Evolutionary conservation across 2,113 vertebrate genomes (phyloP), one percentile per base, ranked within the genome.

Genomic region (Gobiocypris rarus): DNA sequence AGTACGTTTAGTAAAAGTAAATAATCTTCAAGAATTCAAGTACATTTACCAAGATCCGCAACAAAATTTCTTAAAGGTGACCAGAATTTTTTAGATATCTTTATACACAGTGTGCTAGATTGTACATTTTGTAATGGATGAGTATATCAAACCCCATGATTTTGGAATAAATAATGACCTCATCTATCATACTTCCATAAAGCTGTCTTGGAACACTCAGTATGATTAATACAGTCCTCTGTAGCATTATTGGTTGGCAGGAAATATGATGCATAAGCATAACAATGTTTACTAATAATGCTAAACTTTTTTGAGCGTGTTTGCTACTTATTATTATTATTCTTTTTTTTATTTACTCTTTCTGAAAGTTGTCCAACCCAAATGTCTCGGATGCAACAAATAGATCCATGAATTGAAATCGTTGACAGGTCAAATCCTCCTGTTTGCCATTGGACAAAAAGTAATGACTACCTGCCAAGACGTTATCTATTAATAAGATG

Each of bases 381-480:
- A 81, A 65, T 61, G 26, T 75, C 58, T 56, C n/a, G 8, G 2
- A 31, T 17, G 17, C 26, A 26, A 22, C 77, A 81, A 52, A 54
- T 74, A 19, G 61, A 26, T 76, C 71, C 43, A 8, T 67, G 74
- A 56, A 69, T 76, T 85, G 59, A 14, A 56, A 67, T 85, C 70
- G 0, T 43, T 13, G 50, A 43, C 13, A 24, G 56, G 28, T 65
- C 22, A 56, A 75, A 59, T 85, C 59, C 65, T 58, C 38, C 2
- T 22, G 56, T 69, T 80, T 48, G 28, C 74, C 48, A 24, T 76
- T 56, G 14, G 38, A 24, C 38, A 61, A 63, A 61, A 63, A 31
- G 17, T 45, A 43, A 79, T 79, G 38, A 48, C 58, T 63, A 63
- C 38, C 58, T 63, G 24, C 41, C 15, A 31, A 63, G 26, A 19